Evolutionary conservation across 2,113 vertebrate species (phyloP).

Genomic region (Scortum barcoo): DNA sequence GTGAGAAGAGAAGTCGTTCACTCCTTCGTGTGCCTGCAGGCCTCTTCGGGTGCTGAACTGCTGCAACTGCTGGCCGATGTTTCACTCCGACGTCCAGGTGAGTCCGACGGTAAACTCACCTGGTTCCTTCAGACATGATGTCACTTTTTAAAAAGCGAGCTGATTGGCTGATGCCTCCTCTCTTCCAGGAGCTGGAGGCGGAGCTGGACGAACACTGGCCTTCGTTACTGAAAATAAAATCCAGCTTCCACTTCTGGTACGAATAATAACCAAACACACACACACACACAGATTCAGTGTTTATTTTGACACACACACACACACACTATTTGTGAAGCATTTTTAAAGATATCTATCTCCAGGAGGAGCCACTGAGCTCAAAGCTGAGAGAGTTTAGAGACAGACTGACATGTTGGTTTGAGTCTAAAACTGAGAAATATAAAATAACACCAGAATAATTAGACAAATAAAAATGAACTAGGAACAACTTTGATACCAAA

Average conservation of each 20-base stretch:
- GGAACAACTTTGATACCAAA: no score
- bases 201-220: slow-evolving; percentile 77
- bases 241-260: slow-evolving; percentile 81
- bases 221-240: slow-evolving; percentile 66
- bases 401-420: no score
- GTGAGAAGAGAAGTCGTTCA: no score
- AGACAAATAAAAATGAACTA: no score
- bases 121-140: neutral
- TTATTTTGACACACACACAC: neutral
- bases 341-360: no score
- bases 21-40: slow-evolving; percentile 52
- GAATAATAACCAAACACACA: neutral
- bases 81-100: slow-evolving; percentile 82
- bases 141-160: neutral
- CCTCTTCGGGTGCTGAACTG: slow-evolving; percentile 39
- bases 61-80: slow-evolving; percentile 82
- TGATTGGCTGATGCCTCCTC: neutral
- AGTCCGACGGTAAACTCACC: neutral
- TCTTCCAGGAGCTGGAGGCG: slow-evolving; percentile 74
- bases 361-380: no score
- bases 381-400: no score
- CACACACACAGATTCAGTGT: no score
- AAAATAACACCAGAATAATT: no score
- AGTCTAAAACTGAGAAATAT: no score
- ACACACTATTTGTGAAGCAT: neutral